Evolutionary conservation across 1,140 invertebrate species (phyloP), one percentile per base, ranked within the genome.

Genomic region (Zaprionus inermis): DNA sequence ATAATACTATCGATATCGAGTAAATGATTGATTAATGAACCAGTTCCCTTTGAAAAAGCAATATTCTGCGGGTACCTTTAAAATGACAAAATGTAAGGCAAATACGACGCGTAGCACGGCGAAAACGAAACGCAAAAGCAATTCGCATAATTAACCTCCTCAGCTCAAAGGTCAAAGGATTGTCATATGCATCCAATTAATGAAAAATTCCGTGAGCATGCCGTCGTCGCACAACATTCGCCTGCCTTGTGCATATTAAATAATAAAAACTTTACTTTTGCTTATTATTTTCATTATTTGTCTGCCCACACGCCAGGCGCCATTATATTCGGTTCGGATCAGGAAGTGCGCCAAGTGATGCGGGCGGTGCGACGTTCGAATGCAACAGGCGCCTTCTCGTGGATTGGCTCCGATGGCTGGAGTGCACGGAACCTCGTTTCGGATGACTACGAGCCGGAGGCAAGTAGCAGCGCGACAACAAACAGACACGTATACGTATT

Each of bases 351-450:
- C 0, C 97, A 96, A 12, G 94, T 99, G 49, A 99, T 99, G 98
- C 93, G 96, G 66, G 98, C 98, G 0, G 97, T 98, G 0, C 94
- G 96, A 52, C 94, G 97, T 18, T 95, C 94, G 57, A 98, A 98
- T 82, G 97, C 96, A n/a, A 98, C 97, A 3, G 96, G 97, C 4
- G 94, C 94, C 51, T 99, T 98, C 93, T 97, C 97, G 24, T 99
- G 98, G 98, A 98, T 99, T 30, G 98, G 98, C 0, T 98, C 97
- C 49, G 98, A 99, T 90, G 98, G 98, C 2, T 98, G 97, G 97
- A 96, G 96, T 85, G 97, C 97, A 1, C 93, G 97, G 30, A 95
- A 96, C 36, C 93, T 98, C 38, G 98, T 98, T 5, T 97, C 96
- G 1, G 95, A 97, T 78, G 97, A 97, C 63, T 98, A 97, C 88